A percentile compares a stretch with the other conserved stretches of the same genome.
These are phyloP conservation scores for Bombyx mandarina DNA, from an alignment of 1,140 invertebrate genomes.

Conservation along the genomic window DNA sequence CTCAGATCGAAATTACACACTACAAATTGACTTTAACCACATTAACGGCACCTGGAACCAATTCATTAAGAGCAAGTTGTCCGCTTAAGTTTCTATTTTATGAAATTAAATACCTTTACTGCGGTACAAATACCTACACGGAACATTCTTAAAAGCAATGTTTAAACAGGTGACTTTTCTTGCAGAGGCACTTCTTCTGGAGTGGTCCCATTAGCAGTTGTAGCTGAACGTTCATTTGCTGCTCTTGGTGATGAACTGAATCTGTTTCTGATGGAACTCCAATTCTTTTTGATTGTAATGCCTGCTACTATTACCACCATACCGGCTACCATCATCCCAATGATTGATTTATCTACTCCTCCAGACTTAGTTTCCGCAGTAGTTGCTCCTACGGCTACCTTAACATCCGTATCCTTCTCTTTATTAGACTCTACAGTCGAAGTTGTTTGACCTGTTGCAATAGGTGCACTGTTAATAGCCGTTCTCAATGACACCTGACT, in stretches of 20 bases:
- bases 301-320: slow-evolving; percentile 61
- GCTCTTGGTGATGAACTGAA: slow-evolving; percentile 50
- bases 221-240: slow-evolving; percentile 28
- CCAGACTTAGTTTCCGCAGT: slow-evolving; percentile 37
- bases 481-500: no score
- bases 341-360: slow-evolving; percentile 53
- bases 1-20: slow-evolving; percentile 51
- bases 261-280: slow-evolving; percentile 60
- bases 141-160: neutral
- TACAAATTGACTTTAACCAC: slow-evolving; percentile 12
- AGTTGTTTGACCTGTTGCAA: slow-evolving; percentile 16
- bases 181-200: slow-evolving; percentile 60
- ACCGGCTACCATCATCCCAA: slow-evolving; percentile 63
- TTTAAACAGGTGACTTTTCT: slow-evolving; percentile 55
- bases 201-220: slow-evolving; percentile 36
- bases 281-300: slow-evolving; percentile 71
- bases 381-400: slow-evolving; percentile 45
- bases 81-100: no score
- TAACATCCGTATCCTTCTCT: slow-evolving; percentile 12
- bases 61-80: neutral
- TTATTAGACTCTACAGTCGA: slow-evolving; percentile 16
- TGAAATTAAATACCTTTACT: slow-evolving; percentile 2
- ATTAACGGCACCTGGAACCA: slow-evolving; percentile 2
- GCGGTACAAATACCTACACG: neutral
- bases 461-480: slow-evolving; percentile 13